phyloP scores from a whole-genome alignment of 2,797 vertebrate genomes.

The Mormyrops boulengeri region DNA sequence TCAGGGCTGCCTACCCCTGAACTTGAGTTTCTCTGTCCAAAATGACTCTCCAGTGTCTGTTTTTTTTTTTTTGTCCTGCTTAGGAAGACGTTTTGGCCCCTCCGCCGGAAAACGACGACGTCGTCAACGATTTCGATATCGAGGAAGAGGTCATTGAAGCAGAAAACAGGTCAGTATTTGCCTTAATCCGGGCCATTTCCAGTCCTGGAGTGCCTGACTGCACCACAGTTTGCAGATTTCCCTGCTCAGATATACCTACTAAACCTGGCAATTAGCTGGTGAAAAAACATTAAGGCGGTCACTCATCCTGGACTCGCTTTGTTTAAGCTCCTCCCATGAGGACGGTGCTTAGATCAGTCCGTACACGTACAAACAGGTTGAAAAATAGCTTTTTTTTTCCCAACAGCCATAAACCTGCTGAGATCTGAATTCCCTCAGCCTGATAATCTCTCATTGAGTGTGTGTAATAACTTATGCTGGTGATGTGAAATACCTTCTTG shows the following conservation, averaged over 20 bases:
- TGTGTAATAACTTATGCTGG: too few species aligned
- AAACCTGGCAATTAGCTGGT: not conserved
- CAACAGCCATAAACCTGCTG: too few species aligned
- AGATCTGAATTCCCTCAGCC: too few species aligned
- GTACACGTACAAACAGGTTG: too few species aligned
- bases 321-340: too few species aligned
- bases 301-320: too few species aligned
- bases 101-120: conserved; percentile 94
- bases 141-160: conserved; percentile 98
- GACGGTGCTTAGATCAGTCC: too few species aligned
- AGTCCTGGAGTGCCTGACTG: not conserved
- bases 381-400: too few species aligned
- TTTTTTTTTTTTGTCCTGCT: conserved; percentile 35
- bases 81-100: conserved; percentile 96
- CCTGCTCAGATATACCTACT: not conserved
- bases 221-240: not conserved
- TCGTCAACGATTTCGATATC: conserved; percentile 97
- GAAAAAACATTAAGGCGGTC: too few species aligned
- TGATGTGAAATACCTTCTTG: too few species aligned
- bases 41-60: not conserved
- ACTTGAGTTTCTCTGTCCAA: not conserved
- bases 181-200: not conserved
- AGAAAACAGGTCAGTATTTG: conserved; percentile 78
- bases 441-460: too few species aligned
- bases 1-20: not conserved